Conservation (phyloP, 2,113 vertebrate species). For the Callopanchax toddi region DNA sequence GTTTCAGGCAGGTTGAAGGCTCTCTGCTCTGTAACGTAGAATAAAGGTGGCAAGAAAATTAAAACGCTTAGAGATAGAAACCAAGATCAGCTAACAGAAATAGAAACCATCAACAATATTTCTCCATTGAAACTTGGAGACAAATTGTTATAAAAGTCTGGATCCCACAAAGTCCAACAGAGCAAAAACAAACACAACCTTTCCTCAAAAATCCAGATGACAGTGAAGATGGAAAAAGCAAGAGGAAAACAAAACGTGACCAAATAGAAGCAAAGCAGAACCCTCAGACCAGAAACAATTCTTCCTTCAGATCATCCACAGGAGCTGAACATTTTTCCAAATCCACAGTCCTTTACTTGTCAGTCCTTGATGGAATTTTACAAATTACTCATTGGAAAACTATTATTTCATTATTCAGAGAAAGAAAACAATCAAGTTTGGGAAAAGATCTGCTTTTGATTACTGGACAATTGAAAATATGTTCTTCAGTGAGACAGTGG, state of each 20-base stretch:
- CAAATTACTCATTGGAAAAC: slow-evolving; percentile 12
- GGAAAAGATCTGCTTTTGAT: slow-evolving; percentile 42
- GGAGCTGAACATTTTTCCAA: slow-evolving; percentile 46
- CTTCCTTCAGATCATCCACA: slow-evolving; percentile 23
- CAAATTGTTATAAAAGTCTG: slow-evolving; percentile 19
- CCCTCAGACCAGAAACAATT: slow-evolving; percentile 34
- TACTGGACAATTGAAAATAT: slow-evolving; percentile 6
- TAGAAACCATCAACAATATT: slow-evolving; percentile 9
- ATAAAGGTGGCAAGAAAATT: slow-evolving; percentile 19
- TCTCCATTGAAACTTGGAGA: slow-evolving; percentile 29
- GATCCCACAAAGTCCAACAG: slow-evolving; percentile 44
- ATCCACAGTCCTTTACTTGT: slow-evolving; percentile 13
- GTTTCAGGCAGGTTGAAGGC: slow-evolving; percentile 80
- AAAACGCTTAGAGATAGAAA: no score
- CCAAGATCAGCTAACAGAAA: slow-evolving; percentile 11
- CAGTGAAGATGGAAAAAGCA: slow-evolving; percentile 44
- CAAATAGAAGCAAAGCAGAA: slow-evolving; percentile 38
- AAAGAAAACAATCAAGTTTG: slow-evolving; percentile 20
- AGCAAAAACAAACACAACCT: slow-evolving; percentile 49
- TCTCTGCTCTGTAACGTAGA: slow-evolving; percentile 84
- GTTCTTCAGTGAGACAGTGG: slow-evolving; percentile 20
- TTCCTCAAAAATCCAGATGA: slow-evolving; percentile 51
- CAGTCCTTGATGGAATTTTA: not conserved
- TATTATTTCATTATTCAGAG: slow-evolving; percentile 20
- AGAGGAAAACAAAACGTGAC: slow-evolving; percentile 37